Conservation (phyloP, 2,888 invertebrate species). For the Pycnomerus fuliginosus region DNA sequence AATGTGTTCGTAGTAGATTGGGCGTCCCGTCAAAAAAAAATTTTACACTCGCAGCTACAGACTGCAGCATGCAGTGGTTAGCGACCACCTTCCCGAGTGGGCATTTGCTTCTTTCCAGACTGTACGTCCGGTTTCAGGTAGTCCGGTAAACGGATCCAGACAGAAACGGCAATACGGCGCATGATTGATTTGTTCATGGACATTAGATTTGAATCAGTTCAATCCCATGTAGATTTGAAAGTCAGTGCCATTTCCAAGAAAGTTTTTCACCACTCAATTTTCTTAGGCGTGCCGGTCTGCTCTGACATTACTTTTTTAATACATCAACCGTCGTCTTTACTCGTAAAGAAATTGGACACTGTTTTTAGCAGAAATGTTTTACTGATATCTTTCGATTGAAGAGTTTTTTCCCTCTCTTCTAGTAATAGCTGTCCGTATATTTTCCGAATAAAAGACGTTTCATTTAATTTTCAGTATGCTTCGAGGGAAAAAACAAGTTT, state of each 20-base stretch:
- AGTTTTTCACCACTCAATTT: constrained; percentile 46
- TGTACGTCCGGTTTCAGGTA: too few relatives aligned
- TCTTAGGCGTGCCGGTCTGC: constrained; percentile 41
- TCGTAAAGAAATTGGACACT: constrained; percentile 47
- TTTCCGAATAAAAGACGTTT: constrained; percentile 42
- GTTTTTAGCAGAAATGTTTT: constrained; percentile 43
- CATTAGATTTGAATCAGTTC: constrained; percentile 47
- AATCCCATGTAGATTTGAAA: constrained; percentile 43
- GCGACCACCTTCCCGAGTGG: too few relatives aligned
- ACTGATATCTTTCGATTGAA: constrained; percentile 42
- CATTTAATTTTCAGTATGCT: constrained; percentile 37
- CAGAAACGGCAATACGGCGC: constrained; percentile 41
- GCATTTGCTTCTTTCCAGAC: too few relatives aligned
- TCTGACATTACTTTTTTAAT: constrained; percentile 49
- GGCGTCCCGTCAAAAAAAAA: too few relatives aligned
- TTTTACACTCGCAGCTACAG: too few relatives aligned
- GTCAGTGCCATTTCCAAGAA: constrained; percentile 38
- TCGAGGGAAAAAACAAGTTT: constrained; percentile 9
- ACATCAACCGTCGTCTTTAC: constrained; percentile 46
- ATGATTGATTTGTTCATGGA: constrained; percentile 48
- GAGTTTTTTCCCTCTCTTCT: constrained; percentile 31
- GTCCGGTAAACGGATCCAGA: too few relatives aligned
- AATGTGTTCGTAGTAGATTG: too few relatives aligned
- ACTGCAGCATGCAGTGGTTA: too few relatives aligned
- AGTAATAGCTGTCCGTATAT: constrained; percentile 36